These are phyloP conservation scores for Aphelinus certus DNA, from an alignment of 1,140 invertebrate species.

Conservation along the genomic window DNA sequence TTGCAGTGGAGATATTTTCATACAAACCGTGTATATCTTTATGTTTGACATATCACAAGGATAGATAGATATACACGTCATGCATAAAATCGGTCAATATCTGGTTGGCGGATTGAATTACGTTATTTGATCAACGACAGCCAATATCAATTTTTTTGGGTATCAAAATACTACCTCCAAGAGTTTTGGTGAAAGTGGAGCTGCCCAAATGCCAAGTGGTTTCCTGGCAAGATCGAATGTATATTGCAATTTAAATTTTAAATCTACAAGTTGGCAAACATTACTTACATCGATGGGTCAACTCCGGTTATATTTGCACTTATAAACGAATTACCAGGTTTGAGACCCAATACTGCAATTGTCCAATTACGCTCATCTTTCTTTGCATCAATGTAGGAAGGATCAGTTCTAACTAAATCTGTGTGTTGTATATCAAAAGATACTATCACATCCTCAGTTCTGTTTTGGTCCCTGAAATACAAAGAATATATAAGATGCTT, in stretches of 20 bases:
- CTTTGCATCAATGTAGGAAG: constrained; percentile 44
- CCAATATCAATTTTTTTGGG: too few relatives aligned
- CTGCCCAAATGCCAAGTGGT: constrained; percentile 2
- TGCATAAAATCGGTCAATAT: too few relatives aligned
- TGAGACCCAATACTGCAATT: constrained; percentile 67
- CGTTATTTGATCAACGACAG: too few relatives aligned
- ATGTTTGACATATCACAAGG: too few relatives aligned
- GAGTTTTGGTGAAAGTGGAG: too few relatives aligned
- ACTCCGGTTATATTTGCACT: constrained; percentile 66
- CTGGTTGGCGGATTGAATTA: too few relatives aligned
- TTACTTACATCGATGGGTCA: constrained; percentile 64
- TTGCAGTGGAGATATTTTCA: too few relatives aligned
- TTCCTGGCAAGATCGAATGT: neutral
- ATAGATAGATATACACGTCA: too few relatives aligned
- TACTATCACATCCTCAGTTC: constrained; percentile 44
- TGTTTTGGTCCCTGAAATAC: constrained; percentile 45
- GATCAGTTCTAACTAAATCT: constrained; percentile 51
- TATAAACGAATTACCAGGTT: constrained; percentile 69
- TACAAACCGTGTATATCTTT: too few relatives aligned
- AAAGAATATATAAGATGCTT: too few relatives aligned
- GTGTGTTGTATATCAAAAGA: constrained; percentile 53
- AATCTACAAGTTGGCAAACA: neutral
- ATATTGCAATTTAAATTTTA: neutral
- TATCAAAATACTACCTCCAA: too few relatives aligned
- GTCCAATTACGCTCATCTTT: constrained; percentile 53